A percentile compares a stretch with the other conserved stretches of the same genome.
Evolutionary conservation across 2,797 vertebrate genomes (phyloP).

Genomic region (Siniperca undulata): DNA sequence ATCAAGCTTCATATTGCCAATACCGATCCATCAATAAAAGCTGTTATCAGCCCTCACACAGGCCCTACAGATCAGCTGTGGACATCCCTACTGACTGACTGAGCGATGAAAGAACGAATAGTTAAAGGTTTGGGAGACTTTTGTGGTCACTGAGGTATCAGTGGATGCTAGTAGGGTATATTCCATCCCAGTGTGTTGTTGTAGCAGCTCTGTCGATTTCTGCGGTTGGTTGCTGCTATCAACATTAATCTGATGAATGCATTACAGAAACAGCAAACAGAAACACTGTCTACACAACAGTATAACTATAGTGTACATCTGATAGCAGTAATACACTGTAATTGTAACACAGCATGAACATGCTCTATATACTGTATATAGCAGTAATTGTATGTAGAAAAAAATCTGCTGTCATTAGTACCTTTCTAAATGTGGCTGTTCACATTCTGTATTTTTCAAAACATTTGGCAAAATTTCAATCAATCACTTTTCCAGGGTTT

Average conservation of each 20-base stretch:
- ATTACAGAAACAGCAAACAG: background rate
- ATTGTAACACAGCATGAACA: background rate
- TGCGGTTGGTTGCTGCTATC: background rate
- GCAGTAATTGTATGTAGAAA: background rate
- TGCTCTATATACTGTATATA: background rate
- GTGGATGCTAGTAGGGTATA: background rate
- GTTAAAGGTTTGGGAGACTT: background rate
- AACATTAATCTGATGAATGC: background rate
- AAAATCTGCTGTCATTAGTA: background rate
- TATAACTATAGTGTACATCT: background rate
- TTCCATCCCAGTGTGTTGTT: background rate
- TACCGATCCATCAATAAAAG: background rate
- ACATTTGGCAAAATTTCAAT: constrained; percentile 6
- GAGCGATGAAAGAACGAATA: background rate
- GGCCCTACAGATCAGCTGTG: background rate
- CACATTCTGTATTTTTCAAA: background rate
- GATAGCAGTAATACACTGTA: background rate
- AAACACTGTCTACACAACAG: background rate
- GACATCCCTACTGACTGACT: background rate
- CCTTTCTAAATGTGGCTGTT: constrained; percentile 1
- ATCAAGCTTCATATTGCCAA: background rate
- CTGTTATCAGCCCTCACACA: background rate
- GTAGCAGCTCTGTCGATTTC: background rate
- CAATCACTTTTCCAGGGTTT: constrained; percentile 12
- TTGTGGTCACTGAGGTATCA: background rate